These are phyloP conservation scores for Carassius auratus DNA, from an alignment of 2,113 vertebrate genomes.

Conservation along the genomic window DNA sequence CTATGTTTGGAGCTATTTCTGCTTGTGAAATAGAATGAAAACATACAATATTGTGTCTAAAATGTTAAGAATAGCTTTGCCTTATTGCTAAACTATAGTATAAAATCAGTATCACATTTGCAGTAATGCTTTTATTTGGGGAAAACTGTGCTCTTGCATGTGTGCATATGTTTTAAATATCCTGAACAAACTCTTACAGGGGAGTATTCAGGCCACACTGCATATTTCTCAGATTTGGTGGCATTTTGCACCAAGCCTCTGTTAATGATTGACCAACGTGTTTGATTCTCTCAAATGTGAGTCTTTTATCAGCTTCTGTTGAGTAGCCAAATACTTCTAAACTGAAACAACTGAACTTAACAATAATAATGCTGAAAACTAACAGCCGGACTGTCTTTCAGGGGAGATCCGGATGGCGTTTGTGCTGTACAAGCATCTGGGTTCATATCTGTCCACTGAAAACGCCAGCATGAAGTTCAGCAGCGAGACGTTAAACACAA, in stretches of 20 bases:
- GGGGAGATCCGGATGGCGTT: slow-evolving; percentile 97
- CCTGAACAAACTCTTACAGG: no score
- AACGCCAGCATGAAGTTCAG: slow-evolving; percentile 96
- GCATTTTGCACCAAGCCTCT: no score
- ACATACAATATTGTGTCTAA: background rate
- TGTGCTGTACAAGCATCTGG: slow-evolving; percentile 95
- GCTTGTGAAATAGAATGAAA: background rate
- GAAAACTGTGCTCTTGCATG: background rate
- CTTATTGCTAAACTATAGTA: background rate
- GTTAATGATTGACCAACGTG: background rate
- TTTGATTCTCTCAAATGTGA: background rate
- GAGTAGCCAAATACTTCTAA: background rate
- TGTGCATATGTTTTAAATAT: background rate
- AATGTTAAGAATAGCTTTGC: background rate
- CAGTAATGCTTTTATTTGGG: background rate
- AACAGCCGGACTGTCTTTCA: slow-evolving; percentile 60
- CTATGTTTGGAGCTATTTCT: background rate
- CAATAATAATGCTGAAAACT: background rate
- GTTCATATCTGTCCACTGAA: slow-evolving; percentile 93
- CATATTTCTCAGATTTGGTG: background rate
- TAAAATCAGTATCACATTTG: background rate
- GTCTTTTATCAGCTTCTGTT: background rate
- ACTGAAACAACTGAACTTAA: background rate
- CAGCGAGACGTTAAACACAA: slow-evolving; percentile 89
- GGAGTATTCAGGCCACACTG: no score